Evolutionary conservation across 1,140 invertebrate species (phyloP), one percentile per base, ranked within the genome.

Genomic region (Penaeus indicus): DNA sequence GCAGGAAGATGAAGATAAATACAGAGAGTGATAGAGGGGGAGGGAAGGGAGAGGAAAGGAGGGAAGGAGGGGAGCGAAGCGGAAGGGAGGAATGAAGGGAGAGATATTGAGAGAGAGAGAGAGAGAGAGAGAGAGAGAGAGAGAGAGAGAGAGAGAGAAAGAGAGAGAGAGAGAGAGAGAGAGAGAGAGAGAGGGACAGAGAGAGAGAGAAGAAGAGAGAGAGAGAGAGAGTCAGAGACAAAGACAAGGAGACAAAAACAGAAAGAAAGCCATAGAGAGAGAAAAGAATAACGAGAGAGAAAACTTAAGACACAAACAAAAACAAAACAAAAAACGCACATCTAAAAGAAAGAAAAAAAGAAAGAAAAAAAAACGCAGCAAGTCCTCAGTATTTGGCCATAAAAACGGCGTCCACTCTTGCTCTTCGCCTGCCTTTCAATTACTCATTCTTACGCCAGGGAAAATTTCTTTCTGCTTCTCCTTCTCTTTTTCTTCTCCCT

Each of bases 11-110:
- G 60, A 54, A 78, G 77, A 78, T 38, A 78, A 54, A 78, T 38
- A 78, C 27, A 78, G 77, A 78, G 77, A 78, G 77, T n/a, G 77
- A 77, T 27, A 78, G 25, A 78, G 32, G n/a, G 16, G 38, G 22
- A 7, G 25, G 54, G 75, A 32, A 19, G 54, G 27, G 54, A n/a
- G n/a, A 16, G 60, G 77, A 38, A 78, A 7, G 38, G 13, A 13
- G 32, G 38, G 38, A 75, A 7, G 38, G 22, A 75, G 1, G n/a
- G 22, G 13, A 75, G 38, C 0, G 13, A 8, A 18, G 42, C 27
- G 60, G 77, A 47, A 47, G 60, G 42, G 32, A 54, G n/a, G 27
- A 78, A 54, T 38, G 42, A 47, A 47, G 60, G 42, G 60, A 42
- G 32, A 79, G 19, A 79, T 18, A 47, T 1, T 32, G 19, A 47